phyloP scores from a whole-genome alignment of 2,888 invertebrate species.

The Orthosia gracilis region DNA sequence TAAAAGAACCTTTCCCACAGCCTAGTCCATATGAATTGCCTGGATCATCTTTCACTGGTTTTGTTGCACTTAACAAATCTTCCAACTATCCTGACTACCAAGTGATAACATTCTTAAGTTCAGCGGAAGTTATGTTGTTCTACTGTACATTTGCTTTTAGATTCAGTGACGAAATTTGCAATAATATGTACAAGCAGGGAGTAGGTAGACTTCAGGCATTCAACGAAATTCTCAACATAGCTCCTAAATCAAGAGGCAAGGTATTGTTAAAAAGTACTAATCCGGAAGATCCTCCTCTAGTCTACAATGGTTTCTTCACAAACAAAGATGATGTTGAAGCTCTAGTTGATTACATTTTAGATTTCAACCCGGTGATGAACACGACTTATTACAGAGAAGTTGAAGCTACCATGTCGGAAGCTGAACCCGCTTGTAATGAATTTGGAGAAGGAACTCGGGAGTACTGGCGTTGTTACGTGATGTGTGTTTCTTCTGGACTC shows the following conservation, averaged over 20 bases:
- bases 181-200: slow-evolving; percentile 60
- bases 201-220: slow-evolving; percentile 59
- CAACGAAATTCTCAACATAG: slow-evolving; percentile 64
- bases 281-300: slow-evolving; percentile 66
- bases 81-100: slow-evolving; percentile 67
- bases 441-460: slow-evolving; percentile 61
- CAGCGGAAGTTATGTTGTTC: slow-evolving; percentile 56
- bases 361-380: slow-evolving; percentile 66
- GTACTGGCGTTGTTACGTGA: slow-evolving; percentile 72
- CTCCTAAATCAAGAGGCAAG: slow-evolving; percentile 81
- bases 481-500: slow-evolving; percentile 64
- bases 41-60: slow-evolving; percentile 64
- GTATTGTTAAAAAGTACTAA: slow-evolving; percentile 65
- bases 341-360: slow-evolving; percentile 62
- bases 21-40: slow-evolving; percentile 62
- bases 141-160: slow-evolving; percentile 86
- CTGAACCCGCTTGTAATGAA: slow-evolving; percentile 63
- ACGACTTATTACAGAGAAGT: slow-evolving; percentile 68
- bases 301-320: slow-evolving; percentile 66
- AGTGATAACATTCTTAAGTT: slow-evolving; percentile 53
- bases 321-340: slow-evolving; percentile 66
- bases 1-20: slow-evolving; percentile 80
- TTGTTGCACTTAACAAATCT: slow-evolving; percentile 62
- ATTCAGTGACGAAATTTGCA: slow-evolving; percentile 79
- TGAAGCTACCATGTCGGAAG: slow-evolving; percentile 61